Conservation (phyloP, 2,888 invertebrate species). For the Plagiodera versicolora region DNA sequence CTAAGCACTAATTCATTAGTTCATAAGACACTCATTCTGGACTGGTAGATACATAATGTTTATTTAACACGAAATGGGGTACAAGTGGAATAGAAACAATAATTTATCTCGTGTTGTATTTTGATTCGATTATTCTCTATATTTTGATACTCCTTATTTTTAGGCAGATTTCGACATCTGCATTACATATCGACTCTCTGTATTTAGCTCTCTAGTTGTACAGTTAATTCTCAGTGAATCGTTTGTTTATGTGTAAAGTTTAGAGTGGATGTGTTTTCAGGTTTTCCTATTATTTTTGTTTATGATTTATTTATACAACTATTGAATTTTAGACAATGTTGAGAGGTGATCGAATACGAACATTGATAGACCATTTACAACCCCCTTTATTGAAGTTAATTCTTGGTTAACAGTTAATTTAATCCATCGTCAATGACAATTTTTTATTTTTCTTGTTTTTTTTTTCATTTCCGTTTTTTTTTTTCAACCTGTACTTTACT, state of each 20-base stretch:
- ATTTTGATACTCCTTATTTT: conserved; percentile 50
- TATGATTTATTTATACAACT: conserved; percentile 17
- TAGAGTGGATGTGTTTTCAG: conserved; percentile 43
- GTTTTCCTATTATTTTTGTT: conserved; percentile 12
- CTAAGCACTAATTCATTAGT: conserved; percentile 19
- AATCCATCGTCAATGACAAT: background rate
- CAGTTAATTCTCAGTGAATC: conserved; percentile 36
- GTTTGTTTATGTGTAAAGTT: conserved; percentile 34
- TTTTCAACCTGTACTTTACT: conserved; percentile 20
- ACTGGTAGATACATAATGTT: conserved; percentile 31
- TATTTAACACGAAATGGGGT: conserved; percentile 24
- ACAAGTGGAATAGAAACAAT: conserved; percentile 48
- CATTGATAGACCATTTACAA: background rate
- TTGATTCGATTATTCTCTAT: conserved; percentile 43
- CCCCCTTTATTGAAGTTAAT: background rate
- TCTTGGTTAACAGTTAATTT: background rate
- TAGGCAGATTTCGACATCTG: conserved; percentile 44
- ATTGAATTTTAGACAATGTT: conserved; percentile 7
- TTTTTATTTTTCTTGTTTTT: background rate
- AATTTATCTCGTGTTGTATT: conserved; percentile 38
- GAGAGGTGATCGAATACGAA: background rate
- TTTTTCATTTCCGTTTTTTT: conserved; percentile 17
- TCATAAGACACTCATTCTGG: conserved; percentile 28
- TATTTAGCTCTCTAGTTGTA: conserved; percentile 46
- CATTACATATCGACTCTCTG: conserved; percentile 51